Percentiles rank a stretch among this genome's conserved stretches.
These are phyloP conservation scores for Geophilus truncorum DNA, from an alignment of 2,888 invertebrate species.

Conservation along the genomic window DNA sequence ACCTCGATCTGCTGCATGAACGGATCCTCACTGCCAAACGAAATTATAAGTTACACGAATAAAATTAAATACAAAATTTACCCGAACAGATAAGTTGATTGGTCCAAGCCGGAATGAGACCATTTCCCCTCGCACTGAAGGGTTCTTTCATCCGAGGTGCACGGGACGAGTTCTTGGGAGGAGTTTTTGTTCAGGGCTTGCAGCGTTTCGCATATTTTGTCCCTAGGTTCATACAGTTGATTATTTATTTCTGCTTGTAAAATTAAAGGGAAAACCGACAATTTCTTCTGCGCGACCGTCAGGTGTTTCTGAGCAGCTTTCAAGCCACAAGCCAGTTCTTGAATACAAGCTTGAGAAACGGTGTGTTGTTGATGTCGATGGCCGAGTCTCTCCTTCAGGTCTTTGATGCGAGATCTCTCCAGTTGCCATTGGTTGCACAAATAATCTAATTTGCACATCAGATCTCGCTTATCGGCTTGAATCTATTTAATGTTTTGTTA, in stretches of 20 bases:
- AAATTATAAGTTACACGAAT: not conserved
- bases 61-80: not conserved
- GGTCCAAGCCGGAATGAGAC: not conserved
- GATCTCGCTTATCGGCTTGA: not conserved
- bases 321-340: not conserved
- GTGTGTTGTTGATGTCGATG: constrained; percentile 1
- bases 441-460: constrained; percentile 5
- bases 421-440: constrained; percentile 18
- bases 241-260: not conserved
- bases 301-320: constrained; percentile 7
- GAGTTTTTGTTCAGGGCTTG: not conserved
- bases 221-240: not conserved
- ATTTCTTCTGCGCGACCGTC: not conserved
- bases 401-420: constrained; percentile 4
- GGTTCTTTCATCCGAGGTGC: not conserved
- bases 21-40: not conserved
- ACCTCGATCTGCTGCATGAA: constrained; percentile 7
- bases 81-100: not conserved
- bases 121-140: not conserved
- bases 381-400: not conserved
- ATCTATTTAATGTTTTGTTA: not conserved
- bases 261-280: not conserved
- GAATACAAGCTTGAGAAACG: not conserved
- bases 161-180: not conserved
- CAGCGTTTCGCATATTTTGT: not conserved